Evolutionary conservation across 2,113 vertebrate genomes (phyloP).

Genomic region (Brienomyrus longianalis): DNA sequence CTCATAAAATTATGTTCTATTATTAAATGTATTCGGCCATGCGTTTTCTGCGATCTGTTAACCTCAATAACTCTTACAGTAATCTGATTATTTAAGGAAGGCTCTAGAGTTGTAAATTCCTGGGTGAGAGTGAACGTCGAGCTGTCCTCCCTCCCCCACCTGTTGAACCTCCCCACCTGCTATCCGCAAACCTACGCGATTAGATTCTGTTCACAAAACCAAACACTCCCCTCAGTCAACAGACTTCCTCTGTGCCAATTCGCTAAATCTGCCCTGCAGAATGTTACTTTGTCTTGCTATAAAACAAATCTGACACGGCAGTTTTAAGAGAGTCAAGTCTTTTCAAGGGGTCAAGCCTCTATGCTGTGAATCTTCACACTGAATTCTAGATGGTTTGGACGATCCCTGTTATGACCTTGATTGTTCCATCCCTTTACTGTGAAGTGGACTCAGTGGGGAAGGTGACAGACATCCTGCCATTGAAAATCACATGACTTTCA

Average conservation of each 20-base stretch:
- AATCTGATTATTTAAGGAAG: not conserved
- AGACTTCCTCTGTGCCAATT: not conserved
- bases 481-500: too few relatives aligned
- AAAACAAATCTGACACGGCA: not conserved
- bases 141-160: too few relatives aligned
- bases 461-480: too few relatives aligned
- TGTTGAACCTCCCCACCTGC: not conserved
- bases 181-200: not conserved
- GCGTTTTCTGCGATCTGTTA: not conserved
- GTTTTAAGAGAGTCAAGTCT: not conserved
- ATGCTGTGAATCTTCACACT: not conserved
- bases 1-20: not conserved
- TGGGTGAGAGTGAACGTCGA: not conserved
- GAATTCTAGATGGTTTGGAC: not conserved
- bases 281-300: not conserved
- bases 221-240: not conserved
- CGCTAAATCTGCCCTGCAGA: not conserved
- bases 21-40: not conserved
- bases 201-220: not conserved
- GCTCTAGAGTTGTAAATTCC: not conserved
- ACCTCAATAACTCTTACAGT: not conserved
- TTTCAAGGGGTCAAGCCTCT: not conserved
- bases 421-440: not conserved
- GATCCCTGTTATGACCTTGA: not conserved
- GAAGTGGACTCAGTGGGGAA: not conserved